Base-by-base conservation (phyloP, 2,113 vertebrate species). In the Sinosuthora webbiana region DNA sequence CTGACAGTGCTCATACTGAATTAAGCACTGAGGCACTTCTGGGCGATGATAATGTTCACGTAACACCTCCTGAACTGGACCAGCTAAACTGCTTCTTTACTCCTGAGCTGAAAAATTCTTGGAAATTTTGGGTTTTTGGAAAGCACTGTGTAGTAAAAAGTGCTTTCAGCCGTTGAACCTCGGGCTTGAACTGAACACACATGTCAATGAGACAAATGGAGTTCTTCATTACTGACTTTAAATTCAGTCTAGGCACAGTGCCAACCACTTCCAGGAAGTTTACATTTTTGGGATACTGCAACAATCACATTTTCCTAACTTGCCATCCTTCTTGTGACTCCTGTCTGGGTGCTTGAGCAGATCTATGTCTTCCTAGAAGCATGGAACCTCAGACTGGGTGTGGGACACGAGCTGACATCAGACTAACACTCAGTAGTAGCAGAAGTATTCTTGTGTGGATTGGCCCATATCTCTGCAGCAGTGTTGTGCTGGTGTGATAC, bases 31-130 rank as follows among this genome's bases (percentile, higher is more conserved):
- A 56, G 52, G 7, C 4, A 23, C 39, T 87, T 77, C 28, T 31
- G 62, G 64, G 45, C 79, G 56, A 39, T 11, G 0, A 11, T 57
- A 7, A 41, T 30, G 25, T 69, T 77, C 31, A 41, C 0, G 0
- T 44, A n/a, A 25, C 20, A 17, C 4, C 39, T 89, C 47, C 64
- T 59, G 15, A 30, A 24, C 1, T 50, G 56, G 23, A 59, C 52
- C 25, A 33, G 73, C 56, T 76, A 44, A 56, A 50, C 37, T 4
- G 9, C 16, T 68, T 31, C 35, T 67, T 75, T 42, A 27, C 39
- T 84, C 13, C 65, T 79, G 47, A 82, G 65, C 33, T 87, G 82
- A 44, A 70, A 77, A 68, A 47, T 59, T 41, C 39, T 21, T 41
- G 37, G 37, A 39, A 39, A 39, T 39, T 74, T 18, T 4, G 28